phyloP scores from a whole-genome alignment of 2,888 invertebrate genomes.

The Dexiosoma caninum region DNA sequence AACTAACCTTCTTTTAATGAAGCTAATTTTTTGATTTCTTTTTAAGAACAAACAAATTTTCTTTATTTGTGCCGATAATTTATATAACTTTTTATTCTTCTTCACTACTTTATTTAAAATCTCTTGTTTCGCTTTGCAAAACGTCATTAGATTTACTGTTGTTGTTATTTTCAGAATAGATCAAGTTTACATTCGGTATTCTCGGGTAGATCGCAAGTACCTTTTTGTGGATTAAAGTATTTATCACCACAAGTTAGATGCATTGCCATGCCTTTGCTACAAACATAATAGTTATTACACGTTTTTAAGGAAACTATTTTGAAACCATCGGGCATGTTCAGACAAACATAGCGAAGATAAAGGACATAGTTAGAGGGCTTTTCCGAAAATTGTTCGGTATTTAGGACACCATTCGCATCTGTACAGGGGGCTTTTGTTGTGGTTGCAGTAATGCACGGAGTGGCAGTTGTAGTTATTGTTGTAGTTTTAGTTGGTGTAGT shows the following conservation, averaged over 20 bases:
- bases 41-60: too few species aligned
- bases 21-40: too few species aligned
- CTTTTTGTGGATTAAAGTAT: conserved; percentile 71
- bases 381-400: not conserved
- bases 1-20: too few species aligned
- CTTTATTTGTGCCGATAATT: too few species aligned
- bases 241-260: conserved; percentile 69
- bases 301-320: conserved; percentile 70
- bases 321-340: conserved; percentile 70
- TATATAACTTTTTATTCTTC: too few species aligned
- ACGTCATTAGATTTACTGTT: too few species aligned
- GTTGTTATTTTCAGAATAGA: not conserved
- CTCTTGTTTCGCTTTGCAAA: too few species aligned
- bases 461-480: not conserved
- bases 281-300: conserved; percentile 72
- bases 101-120: too few species aligned
- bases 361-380: conserved; percentile 61
- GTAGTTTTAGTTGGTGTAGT: not conserved
- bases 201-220: conserved; percentile 72
- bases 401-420: not conserved
- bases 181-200: conserved; percentile 69
- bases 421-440: conserved; percentile 33
- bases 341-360: conserved; percentile 68
- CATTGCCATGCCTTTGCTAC: conserved; percentile 68
- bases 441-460: conserved; percentile 27